These are phyloP conservation scores for Drosophila fuyamai DNA, from an alignment of 1,140 invertebrate genomes.

Conservation along the genomic window DNA sequence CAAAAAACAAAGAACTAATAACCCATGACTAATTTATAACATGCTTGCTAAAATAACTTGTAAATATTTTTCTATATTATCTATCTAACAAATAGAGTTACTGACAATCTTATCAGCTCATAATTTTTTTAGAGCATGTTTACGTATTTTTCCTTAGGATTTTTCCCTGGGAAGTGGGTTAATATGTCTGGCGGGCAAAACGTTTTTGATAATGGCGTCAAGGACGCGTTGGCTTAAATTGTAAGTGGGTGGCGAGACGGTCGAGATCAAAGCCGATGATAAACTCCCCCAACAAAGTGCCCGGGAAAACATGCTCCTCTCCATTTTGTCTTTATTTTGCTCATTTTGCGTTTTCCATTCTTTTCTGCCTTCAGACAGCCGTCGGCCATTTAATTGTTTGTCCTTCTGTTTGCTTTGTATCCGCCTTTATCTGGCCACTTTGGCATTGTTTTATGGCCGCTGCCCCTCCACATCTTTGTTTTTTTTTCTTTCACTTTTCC, in stretches of 20 bases:
- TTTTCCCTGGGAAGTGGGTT: not conserved
- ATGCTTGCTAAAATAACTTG: not conserved
- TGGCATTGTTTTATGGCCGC: constrained; percentile 69
- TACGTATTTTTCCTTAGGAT: not conserved
- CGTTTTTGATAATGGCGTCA: constrained; percentile 22
- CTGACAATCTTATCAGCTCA: too few relatives aligned
- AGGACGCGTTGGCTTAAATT: constrained; percentile 13
- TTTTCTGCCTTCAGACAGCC: constrained; percentile 32
- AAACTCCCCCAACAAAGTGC: constrained; percentile 14
- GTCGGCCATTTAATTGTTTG: constrained; percentile 70
- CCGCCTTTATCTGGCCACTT: constrained; percentile 70
- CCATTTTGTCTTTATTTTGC: constrained; percentile 58
- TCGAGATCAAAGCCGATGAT: constrained; percentile 22
- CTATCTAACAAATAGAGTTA: too few relatives aligned
- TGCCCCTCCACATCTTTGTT: not conserved
- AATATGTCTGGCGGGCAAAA: not conserved
- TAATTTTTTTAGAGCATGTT: too few relatives aligned
- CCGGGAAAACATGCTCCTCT: constrained; percentile 23
- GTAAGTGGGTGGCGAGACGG: constrained; percentile 3
- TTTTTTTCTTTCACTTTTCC: not conserved
- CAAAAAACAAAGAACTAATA: not conserved
- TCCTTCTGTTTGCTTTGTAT: constrained; percentile 49
- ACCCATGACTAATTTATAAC: not conserved
- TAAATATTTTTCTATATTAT: too few relatives aligned
- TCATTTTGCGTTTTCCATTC: constrained; percentile 50